Percentiles rank a stretch among this genome's conserved stretches.
Evolutionary conservation across 2,888 invertebrate genomes (phyloP).

Genomic region (Teinopalpus imperialis): DNA sequence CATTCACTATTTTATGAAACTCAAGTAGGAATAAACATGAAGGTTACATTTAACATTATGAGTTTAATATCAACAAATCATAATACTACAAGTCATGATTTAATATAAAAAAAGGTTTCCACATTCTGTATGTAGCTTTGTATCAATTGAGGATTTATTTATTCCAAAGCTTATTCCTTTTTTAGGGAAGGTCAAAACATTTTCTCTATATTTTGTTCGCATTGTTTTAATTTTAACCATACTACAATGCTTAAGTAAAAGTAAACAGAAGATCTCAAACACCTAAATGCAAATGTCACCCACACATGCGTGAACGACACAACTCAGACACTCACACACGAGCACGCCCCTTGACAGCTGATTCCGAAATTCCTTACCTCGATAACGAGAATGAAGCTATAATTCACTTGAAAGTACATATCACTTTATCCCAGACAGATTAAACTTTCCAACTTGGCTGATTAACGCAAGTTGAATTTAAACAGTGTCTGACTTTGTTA

Average conservation of each 20-base stretch:
- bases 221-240: not conserved
- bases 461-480: slow-evolving; percentile 43
- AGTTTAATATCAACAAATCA: slow-evolving; percentile 1
- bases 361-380: slow-evolving; percentile 25
- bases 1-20: too few relatives aligned
- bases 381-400: slow-evolving; percentile 24
- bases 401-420: slow-evolving; percentile 26
- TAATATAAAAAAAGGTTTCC: slow-evolving; percentile 8
- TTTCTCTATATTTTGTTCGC: not conserved
- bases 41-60: too few relatives aligned
- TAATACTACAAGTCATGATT: slow-evolving; percentile 18
- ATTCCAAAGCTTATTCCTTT: too few relatives aligned
- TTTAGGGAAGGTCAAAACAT: too few relatives aligned
- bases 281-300: slow-evolving; percentile 3
- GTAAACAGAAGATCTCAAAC: slow-evolving; percentile 5
- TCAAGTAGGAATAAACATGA: too few relatives aligned
- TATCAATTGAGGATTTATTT: slow-evolving; percentile 5
- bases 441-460: slow-evolving; percentile 36
- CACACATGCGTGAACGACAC: not conserved
- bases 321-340: slow-evolving; percentile 12
- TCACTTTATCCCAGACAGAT: slow-evolving; percentile 29
- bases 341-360: slow-evolving; percentile 18
- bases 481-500: slow-evolving; percentile 38
- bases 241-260: too few relatives aligned
- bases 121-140: too few relatives aligned